phyloP scores from a whole-genome alignment of 2,888 invertebrate genomes.

The Timandra comae region DNA sequence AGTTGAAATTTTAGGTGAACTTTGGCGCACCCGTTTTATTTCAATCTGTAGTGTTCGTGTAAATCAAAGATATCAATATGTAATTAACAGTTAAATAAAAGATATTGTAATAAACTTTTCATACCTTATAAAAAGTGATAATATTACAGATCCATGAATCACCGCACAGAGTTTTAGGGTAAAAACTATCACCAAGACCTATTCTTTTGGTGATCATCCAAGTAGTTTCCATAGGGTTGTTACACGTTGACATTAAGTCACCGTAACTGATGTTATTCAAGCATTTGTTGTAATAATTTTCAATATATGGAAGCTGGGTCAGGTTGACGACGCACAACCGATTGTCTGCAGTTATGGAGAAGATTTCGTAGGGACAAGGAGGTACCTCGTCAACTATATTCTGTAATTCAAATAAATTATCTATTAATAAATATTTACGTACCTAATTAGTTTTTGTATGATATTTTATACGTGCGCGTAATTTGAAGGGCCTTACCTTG shows the following conservation, averaged over 20 bases:
- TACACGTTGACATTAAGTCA: slow-evolving; percentile 35
- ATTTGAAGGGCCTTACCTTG: too few relatives aligned
- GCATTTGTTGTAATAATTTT: too few relatives aligned
- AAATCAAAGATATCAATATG: too few relatives aligned
- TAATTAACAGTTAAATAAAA: too few relatives aligned
- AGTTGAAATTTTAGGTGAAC: too few relatives aligned
- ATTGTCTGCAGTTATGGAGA: slow-evolving; percentile 28
- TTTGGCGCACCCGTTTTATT: too few relatives aligned
- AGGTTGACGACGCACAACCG: slow-evolving; percentile 35
- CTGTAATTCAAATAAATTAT: too few relatives aligned
- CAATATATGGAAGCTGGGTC: slow-evolving; percentile 15
- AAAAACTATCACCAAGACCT: not conserved
- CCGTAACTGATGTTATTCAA: slow-evolving; percentile 25
- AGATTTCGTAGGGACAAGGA: slow-evolving; percentile 48
- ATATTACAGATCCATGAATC: slow-evolving; percentile 41
- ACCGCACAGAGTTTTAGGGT: slow-evolving; percentile 28
- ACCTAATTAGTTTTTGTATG: too few relatives aligned
- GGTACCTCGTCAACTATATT: slow-evolving; percentile 41
- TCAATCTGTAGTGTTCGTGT: too few relatives aligned
- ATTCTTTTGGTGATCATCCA: slow-evolving; percentile 27
- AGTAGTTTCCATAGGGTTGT: slow-evolving; percentile 45
- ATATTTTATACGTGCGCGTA: too few relatives aligned
- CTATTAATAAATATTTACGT: too few relatives aligned
- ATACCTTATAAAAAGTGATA: slow-evolving; percentile 43
- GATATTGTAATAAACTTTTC: too few relatives aligned